Evolutionary conservation across 2,113 vertebrate species (phyloP), one percentile per base, ranked within the genome.

Genomic region (Grallaria varia): DNA sequence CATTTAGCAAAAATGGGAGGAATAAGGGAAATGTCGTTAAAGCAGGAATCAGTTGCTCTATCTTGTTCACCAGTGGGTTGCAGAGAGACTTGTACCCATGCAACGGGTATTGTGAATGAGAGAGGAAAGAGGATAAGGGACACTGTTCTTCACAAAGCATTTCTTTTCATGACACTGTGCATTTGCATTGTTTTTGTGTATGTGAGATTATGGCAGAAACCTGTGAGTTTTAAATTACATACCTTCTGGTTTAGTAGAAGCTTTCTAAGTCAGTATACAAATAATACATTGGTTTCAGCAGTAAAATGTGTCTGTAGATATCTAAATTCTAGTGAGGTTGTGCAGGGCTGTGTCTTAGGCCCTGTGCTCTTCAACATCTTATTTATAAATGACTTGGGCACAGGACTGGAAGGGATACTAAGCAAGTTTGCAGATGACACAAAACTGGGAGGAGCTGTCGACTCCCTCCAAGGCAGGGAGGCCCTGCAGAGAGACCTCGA

Each of bases 81-180:
- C 42, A 68, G 39, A 82, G 39, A n/a, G 66, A 39, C 25, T 45
- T 58, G 6, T 18, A 58, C 37, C 17, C 1, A 1, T 12, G 16
- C 18, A 27, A 37, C 4, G 20, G 8, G 2, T 50, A 8, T 74
- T 71, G 10, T 31, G 50, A 3, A 1, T 25, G 14, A 33, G 14
- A 45, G n/a, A 67, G 49, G 42, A 50, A 83, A 60, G n/a, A 47
- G 8, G 23, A 3, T 47, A 37, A 64, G 12, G 44, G 17, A 12
- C 1, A 0, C 23, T n/a, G 23, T 39, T 66, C 8, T 10, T 31
- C 7, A 4, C 1, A 3, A 37, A 33, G 12, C 0, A 0, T 40
- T 60, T 60, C 11, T 59, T 13, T 50, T 45, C 10, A 2, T 50
- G 39, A 10, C 2, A 0, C 19, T 33, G 18, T 1, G 0, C 16